Base-by-base conservation (phyloP, 2,888 invertebrate species). In the Odontomyia ornata region DNA sequence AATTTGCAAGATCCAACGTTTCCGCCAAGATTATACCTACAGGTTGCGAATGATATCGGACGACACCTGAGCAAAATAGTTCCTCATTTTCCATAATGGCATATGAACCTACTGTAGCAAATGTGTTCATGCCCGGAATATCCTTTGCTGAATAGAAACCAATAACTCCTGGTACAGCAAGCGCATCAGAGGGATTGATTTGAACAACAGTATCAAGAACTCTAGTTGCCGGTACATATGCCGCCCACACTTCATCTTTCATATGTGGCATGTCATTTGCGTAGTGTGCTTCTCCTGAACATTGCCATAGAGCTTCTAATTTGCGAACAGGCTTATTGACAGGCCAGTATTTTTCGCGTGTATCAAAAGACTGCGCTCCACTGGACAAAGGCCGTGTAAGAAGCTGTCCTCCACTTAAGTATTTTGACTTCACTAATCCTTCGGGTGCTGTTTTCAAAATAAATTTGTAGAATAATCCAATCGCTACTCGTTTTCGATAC, bases 381-480 rank as follows among this genome's bases (percentile, higher is more conserved):
- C 89, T 89, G 0, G 94, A 94, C 1, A 91, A 83, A 0, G 88
- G 88, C 43, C 95, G 89, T 76, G 90, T 88, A 2, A 93, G 84
- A 1, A 88, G 83, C 1, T 86, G 83, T 0, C 90, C 91, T 0
- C 93, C 94, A 67, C 90, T 91, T 73, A 85, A 85, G 52, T 89
- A 86, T 78, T 85, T 88, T 1, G 87, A 81, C 60, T 88, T 86
- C 0, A 91, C 80, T 80, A 85, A 87, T 2, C 88, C 85, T 7
- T 84, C 81, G 0, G 91, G 90, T 36, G 90, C 88, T 21, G 91
- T 84, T 69, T 88, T 88, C 46, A 93, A 82, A 43, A 92, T 82
- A 76, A 88, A 90, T 89, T 95, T 96, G 84, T 95, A 96, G 83
- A 96, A 92, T n/a, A 96, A 86, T 5, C 92, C 89, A 76, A 92